These are phyloP conservation scores for Corydoras sp. DNA, from an alignment of 2,113 vertebrate genomes.

Conservation along the genomic window DNA sequence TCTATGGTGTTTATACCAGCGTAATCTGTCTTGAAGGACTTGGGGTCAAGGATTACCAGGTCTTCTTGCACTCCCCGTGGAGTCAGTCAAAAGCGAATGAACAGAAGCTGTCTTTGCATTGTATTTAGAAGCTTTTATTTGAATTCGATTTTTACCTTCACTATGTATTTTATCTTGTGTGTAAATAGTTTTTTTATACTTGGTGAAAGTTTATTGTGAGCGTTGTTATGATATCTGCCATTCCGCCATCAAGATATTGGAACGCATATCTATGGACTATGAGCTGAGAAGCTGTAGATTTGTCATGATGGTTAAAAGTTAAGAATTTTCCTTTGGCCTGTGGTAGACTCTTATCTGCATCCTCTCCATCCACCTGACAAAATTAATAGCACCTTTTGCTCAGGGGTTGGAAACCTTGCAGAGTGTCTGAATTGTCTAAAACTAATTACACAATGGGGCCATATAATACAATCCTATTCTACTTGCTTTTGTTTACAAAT, in stretches of 20 bases:
- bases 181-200: conserved; percentile 19
- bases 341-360: conserved; percentile 10
- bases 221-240: no score
- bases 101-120: conserved; percentile 12
- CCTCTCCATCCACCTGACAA: background rate
- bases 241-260: no score
- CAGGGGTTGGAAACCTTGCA: conserved; percentile 9
- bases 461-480: no score
- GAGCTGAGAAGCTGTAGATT: conserved; percentile 9
- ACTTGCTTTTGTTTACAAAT: no score
- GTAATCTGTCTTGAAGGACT: conserved; percentile 10
- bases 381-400: background rate
- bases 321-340: conserved; percentile 25
- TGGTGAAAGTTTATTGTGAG: no score
- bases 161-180: conserved; percentile 20
- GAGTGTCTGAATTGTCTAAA: background rate
- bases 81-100: conserved; percentile 45
- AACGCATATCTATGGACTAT: background rate
- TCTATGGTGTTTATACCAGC: conserved; percentile 7
- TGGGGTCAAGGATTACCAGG: conserved; percentile 9
- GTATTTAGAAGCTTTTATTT: conserved; percentile 24
- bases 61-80: conserved; percentile 14
- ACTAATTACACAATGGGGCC: no score
- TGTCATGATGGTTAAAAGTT: conserved; percentile 15
- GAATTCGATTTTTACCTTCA: conserved; percentile 21